A percentile compares a stretch with the other conserved stretches of the same genome.
These are phyloP conservation scores for Tiaroga cobitis DNA, from an alignment of 2,797 vertebrate genomes.

Conservation along the genomic window DNA sequence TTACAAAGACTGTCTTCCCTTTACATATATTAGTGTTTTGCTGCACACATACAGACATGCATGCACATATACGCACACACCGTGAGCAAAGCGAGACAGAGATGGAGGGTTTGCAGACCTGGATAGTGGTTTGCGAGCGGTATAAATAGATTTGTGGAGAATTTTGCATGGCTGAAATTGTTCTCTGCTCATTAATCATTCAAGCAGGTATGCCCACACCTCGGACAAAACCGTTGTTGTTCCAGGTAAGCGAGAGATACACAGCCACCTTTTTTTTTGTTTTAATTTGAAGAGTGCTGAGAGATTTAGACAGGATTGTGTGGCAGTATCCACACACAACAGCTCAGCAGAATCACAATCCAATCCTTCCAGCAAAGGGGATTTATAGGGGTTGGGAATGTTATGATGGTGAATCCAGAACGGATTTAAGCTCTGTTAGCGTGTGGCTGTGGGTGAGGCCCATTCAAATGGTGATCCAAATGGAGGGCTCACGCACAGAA, in stretches of 20 bases:
- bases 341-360: constrained; percentile 22
- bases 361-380: constrained; percentile 31
- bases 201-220: constrained; percentile 39
- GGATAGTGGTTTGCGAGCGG: constrained; percentile 52
- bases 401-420: constrained; percentile 34
- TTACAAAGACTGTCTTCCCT: constrained; percentile 50
- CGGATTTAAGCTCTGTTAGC: constrained; percentile 33
- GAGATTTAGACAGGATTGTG: constrained; percentile 28
- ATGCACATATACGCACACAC: constrained; percentile 31
- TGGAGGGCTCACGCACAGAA: constrained; percentile 11
- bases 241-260: constrained; percentile 33
- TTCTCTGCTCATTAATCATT: constrained; percentile 61
- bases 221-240: constrained; percentile 40
- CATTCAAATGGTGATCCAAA: constrained; percentile 26
- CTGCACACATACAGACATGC: constrained; percentile 38
- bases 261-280: constrained; percentile 13
- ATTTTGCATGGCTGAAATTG: constrained; percentile 56
- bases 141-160: constrained; percentile 57
- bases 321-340: constrained; percentile 1
- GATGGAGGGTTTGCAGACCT: constrained; percentile 58
- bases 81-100: constrained; percentile 50
- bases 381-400: constrained; percentile 32
- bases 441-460: constrained; percentile 20
- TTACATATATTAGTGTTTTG: constrained; percentile 33
- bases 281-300: constrained; percentile 43